Conservation (phyloP, 2,797 vertebrate genomes). For the Enteromius anoplus region DNA sequence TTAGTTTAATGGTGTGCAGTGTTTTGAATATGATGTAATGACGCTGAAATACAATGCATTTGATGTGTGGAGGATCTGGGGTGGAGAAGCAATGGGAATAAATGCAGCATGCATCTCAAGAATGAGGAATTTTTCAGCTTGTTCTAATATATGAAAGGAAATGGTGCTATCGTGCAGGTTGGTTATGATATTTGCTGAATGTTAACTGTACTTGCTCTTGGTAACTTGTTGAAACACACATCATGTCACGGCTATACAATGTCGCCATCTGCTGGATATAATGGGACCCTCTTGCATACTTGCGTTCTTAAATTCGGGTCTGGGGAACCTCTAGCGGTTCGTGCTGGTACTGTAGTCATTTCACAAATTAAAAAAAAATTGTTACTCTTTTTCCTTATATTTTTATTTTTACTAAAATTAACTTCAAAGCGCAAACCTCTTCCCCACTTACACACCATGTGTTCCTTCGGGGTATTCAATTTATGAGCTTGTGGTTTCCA, state of each 20-base stretch:
- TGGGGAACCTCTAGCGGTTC: background rate
- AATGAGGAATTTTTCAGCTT: background rate
- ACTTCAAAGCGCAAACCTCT: background rate
- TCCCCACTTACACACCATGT: background rate
- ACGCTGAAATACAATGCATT: background rate
- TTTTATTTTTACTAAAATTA: too few relatives aligned
- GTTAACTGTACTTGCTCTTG: background rate
- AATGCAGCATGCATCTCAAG: background rate
- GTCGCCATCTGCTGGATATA: constrained; percentile 24
- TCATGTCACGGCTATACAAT: constrained; percentile 3
- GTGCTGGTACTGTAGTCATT: background rate
- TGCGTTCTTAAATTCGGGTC: too few relatives aligned
- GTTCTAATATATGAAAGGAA: background rate
- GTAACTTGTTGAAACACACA: background rate
- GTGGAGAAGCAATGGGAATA: constrained; percentile 5
- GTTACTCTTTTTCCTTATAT: background rate
- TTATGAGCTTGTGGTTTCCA: background rate
- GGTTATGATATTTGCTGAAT: background rate
- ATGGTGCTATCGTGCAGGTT: background rate
- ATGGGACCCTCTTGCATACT: background rate
- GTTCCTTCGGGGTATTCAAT: background rate
- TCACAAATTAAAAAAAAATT: background rate
- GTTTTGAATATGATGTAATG: constrained; percentile 37
- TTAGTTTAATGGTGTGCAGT: constrained; percentile 24
- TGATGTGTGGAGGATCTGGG: constrained; percentile 3